Percentiles rank a stretch among this genome's conserved stretches.
These are phyloP conservation scores for Selenia dentaria DNA, from an alignment of 2,888 invertebrate species.

Conservation along the genomic window DNA sequence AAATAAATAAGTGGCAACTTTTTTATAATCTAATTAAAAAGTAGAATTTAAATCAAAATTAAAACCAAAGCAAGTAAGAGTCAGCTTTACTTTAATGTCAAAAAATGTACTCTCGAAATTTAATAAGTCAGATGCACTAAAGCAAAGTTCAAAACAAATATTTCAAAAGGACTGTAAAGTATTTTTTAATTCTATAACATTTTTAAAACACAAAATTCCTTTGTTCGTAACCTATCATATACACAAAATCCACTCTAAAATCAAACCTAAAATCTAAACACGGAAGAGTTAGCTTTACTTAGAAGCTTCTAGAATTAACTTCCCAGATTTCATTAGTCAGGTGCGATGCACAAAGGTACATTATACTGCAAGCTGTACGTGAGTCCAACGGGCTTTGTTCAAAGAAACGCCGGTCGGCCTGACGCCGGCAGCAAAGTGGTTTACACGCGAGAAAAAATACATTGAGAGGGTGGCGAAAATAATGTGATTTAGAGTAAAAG, in stretches of 20 bases:
- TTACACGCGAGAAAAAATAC: conserved; percentile 36
- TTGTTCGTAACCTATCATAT: too few relatives aligned
- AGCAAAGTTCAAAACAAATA: too few relatives aligned
- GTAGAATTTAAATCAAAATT: too few relatives aligned
- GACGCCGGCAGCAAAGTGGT: conserved; percentile 64
- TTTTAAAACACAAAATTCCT: too few relatives aligned
- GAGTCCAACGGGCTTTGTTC: conserved; percentile 60
- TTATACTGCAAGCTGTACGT: conserved; percentile 42
- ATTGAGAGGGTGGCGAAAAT: conserved; percentile 19
- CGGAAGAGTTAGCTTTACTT: conserved; percentile 3
- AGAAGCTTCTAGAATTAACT: conserved; percentile 29
- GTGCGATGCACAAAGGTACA: conserved; percentile 52
- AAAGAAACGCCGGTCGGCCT: conserved; percentile 62
- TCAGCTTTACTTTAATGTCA: too few relatives aligned
- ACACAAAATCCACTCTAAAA: background rate
- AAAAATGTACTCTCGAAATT: too few relatives aligned
- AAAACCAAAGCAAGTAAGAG: too few relatives aligned
- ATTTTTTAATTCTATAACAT: too few relatives aligned
- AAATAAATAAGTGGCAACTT: too few relatives aligned
- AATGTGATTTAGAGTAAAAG: conserved; percentile 9
- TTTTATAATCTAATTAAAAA: too few relatives aligned
- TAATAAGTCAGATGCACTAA: too few relatives aligned
- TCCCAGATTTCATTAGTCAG: conserved; percentile 36
- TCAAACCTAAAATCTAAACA: background rate
- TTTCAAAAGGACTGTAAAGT: too few relatives aligned